phyloP scores from a whole-genome alignment of 1,140 invertebrate species.

The Dreissena rostriformis region DNA sequence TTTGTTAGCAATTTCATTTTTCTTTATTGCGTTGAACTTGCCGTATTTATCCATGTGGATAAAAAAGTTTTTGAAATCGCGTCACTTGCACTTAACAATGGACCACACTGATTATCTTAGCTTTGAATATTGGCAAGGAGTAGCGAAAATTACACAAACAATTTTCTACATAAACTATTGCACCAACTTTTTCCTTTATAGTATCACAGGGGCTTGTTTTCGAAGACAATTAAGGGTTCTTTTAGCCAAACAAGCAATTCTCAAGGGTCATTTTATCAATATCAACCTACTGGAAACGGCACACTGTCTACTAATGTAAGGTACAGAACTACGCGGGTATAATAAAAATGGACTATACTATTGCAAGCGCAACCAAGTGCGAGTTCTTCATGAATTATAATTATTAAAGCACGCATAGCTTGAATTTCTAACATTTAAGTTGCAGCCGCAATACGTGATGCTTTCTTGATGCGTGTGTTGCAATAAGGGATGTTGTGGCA shows the following conservation, averaged over 20 bases:
- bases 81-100: not conserved
- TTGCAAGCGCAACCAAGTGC: no score
- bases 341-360: no score
- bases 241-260: constrained; percentile 30
- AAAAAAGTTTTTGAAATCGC: constrained; percentile 59
- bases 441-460: no score
- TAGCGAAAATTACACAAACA: constrained; percentile 68
- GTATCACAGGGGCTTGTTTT: constrained; percentile 74
- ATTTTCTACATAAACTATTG: constrained; percentile 78
- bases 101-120: not conserved
- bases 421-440: no score
- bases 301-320: no score
- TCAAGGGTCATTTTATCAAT: no score
- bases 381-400: no score
- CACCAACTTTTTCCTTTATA: constrained; percentile 78
- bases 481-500: no score
- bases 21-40: constrained; percentile 71
- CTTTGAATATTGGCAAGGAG: constrained; percentile 18
- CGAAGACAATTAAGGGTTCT: constrained; percentile 64
- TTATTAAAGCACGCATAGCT: no score
- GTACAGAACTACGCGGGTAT: no score
- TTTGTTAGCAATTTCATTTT: constrained; percentile 70
- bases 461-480: no score
- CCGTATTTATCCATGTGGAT: constrained; percentile 74
- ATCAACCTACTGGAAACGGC: no score